A percentile compares a stretch with the other conserved stretches of the same genome.
phyloP scores from a whole-genome alignment of 2,888 invertebrate genomes.

The Tenthredo livida region DNA sequence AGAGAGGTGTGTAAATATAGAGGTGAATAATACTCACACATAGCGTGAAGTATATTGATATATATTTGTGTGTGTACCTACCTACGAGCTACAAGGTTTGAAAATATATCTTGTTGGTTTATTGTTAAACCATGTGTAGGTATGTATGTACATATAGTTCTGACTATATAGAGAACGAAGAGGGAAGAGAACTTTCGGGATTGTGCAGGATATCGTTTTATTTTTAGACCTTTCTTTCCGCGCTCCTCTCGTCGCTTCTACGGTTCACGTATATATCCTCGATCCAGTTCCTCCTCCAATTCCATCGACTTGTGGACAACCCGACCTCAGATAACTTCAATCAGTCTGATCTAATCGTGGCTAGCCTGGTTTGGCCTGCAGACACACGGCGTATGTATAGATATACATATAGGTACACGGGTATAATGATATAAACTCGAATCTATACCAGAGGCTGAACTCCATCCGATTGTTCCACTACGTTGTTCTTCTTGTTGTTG shows the following conservation, averaged over 20 bases:
- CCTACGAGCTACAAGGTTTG: neutral
- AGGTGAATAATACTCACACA: neutral
- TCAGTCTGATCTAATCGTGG: conserved; percentile 30
- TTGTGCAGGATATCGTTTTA: neutral
- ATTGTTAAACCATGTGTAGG: neutral
- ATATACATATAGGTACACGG: too few relatives aligned
- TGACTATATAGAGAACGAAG: neutral
- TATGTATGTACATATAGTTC: neutral
- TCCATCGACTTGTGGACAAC: conserved; percentile 12
- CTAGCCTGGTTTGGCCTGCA: neutral
- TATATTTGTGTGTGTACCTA: neutral
- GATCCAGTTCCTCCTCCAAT: neutral
- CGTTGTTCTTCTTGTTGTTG: neutral
- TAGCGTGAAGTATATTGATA: neutral
- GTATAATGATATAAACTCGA: neutral
- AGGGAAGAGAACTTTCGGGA: neutral
- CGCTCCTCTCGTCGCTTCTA: neutral
- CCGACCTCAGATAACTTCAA: conserved; percentile 15
- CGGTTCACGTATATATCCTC: neutral
- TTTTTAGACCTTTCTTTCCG: neutral
- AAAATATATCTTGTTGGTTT: conserved; percentile 1
- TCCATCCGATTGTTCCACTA: conserved; percentile 3
- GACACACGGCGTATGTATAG: neutral
- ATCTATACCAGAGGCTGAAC: neutral
- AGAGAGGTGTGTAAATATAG: conserved; percentile 10